Evolutionary conservation across 1,140 invertebrate genomes (phyloP), one percentile per base, ranked within the genome.

Genomic region (Drosophila sp.): DNA sequence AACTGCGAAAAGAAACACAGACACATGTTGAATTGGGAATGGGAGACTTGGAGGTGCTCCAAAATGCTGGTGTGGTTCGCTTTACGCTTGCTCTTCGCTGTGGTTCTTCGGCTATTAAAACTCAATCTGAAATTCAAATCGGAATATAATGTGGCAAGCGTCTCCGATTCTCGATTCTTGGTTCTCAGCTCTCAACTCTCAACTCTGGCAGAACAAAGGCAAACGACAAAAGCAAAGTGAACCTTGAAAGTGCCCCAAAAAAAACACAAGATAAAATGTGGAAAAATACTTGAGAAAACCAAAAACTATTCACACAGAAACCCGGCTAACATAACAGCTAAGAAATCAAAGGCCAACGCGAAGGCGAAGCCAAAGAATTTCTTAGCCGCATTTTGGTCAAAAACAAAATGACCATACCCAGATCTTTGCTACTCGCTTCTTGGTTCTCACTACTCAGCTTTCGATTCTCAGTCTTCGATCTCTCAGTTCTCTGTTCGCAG

Each of bases 71-170:
- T 90, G 86, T 90, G 83, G 82, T 78, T 80, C n/a, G 36, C 18
- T 4, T 21, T 34, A 9, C 7, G 29, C 13, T 16, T 8, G 2
- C 6, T 32, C 3, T 36, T 8, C 13, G 14, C 8, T 51, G 13
- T 13, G 40, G 41, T 38, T 48, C 61, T 45, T 53, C 67, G 86
- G 86, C 86, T 86, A 90, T 90, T 90, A 90, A 90, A 90, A 90
- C 86, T 81, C 86, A 90, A 90, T 90, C 86, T 90, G 86, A 90
- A 90, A 86, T 90, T 90, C 86, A 90, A 90, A 90, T 90, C 86
- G 87, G 62, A 81, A 90, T 90, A 73, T 79, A 76, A 70, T 80
- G 86, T 70, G 66, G 25, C 54, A 38, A 40, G n/a, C 79, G 45
- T 45, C 40, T 61, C 65, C 67, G n/a, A n/a, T n/a, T n/a, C n/a